Evolutionary conservation across 2,113 vertebrate species (phyloP), one percentile per base, ranked within the genome.

Genomic region (Pseudonaja textilis): DNA sequence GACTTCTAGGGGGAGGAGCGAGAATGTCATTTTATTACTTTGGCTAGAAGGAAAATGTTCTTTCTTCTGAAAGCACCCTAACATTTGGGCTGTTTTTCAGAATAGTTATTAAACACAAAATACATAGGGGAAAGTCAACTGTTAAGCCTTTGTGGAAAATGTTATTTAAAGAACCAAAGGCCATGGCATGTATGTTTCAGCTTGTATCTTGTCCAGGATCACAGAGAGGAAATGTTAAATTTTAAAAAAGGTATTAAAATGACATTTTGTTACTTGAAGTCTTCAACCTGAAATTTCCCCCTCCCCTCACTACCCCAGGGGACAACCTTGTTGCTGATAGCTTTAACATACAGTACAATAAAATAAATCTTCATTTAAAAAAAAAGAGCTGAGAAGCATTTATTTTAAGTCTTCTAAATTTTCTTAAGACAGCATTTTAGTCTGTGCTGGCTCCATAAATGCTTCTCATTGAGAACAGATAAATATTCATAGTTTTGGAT

Each of bases 21-120:
- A 97, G 97, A 97, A 98, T 98, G 97, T 97, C 96, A 96, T 98
- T 98, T 98, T 98, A 98, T 98, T 98, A 96, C 98, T 98, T 98
- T 97, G 97, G 97, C 97, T 97, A 97, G 97, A 98, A 98, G 98
- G 98, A 98, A 97, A 97, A 98, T 97, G 97, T 97, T 97, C 97
- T 96, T 97, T 96, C 93, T 95, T 98, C 94, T 97, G 95, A 97
- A 98, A 97, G 97, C 94, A 96, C 97, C 97, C 95, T 96, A 97
- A 96, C 96, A 97, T 96, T 94, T 95, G 93, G 59, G 94, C 93
- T 97, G 94, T 96, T 96, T 95, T 95, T 88, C 94, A 94, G 93
- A 92, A 95, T 94, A 95, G 95, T 96, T 97, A 89, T 96, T 96
- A 96, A 93, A 94, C 50, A 96, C 94, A 97, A 88, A 94, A 91